Base-by-base conservation (phyloP, 2,888 invertebrate genomes). In the Ligdia adustata region DNA sequence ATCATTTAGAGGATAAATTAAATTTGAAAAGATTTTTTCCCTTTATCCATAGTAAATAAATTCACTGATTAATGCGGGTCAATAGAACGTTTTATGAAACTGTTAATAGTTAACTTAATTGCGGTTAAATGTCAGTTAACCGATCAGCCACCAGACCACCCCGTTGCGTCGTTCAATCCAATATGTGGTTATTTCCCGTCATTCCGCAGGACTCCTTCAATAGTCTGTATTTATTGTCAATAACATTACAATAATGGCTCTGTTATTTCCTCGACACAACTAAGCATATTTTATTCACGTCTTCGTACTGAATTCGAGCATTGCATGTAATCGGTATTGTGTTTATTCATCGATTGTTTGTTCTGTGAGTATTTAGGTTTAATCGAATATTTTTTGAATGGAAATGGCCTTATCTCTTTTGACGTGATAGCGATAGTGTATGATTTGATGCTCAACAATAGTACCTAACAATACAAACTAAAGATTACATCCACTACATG, bases 141-240 rank as follows among this genome's bases (percentile, higher is more conserved):
- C 18, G 1, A 18, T n/a, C 4, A 18, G 18, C 18, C 18, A 18
- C 18, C 18, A n/a, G 22, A 22, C 3, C 29, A 18, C 18, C 27
- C 29, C 14, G 11, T 1, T 40, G 22, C 40, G 52, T 57, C 9
- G 6, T 11, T 54, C 51, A 52, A 55, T 47, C 15, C 38, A 50
- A 43, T 43, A 37, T 29, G 16, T 29, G 32, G 31, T 51, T 53
- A 51, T 56, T 59, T 60, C 57, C 60, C 52, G 43, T 44, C 53
- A 53, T 55, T 57, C 55, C 31, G 26, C 43, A 38, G 50, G 51
- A 49, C 47, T 34, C 47, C 51, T 52, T n/a, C 26, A 7, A 14
- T 13, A 41, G 54, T 51, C 45, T 49, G 53, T 59, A 56, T 59
- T 62, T 56, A 56, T 49, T 53, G 52, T 56, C 55, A 58, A 57